These are phyloP conservation scores for Semnornis frantzii DNA, from an alignment of 2,113 vertebrate genomes.

Conservation along the genomic window DNA sequence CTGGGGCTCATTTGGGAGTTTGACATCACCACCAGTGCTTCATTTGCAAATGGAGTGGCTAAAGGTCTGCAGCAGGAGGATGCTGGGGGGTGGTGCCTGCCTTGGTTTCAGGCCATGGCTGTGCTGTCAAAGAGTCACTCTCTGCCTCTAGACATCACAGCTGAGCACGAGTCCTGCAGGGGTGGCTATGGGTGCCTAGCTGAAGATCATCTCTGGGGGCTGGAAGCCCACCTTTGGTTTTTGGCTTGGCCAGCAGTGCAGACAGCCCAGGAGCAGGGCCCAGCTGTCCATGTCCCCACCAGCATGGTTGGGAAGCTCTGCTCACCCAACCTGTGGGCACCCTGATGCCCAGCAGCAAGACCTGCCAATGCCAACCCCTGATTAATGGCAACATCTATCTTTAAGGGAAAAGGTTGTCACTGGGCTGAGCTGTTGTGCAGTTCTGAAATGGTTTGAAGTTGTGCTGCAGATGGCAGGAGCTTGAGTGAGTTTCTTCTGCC, in stretches of 20 bases:
- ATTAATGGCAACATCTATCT: conserved; percentile 29
- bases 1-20: background rate
- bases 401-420: background rate
- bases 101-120: background rate
- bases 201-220: no score
- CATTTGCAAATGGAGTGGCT: background rate
- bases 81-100: rapidly evolving
- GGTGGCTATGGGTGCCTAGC: background rate
- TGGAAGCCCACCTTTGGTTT: rapidly evolving
- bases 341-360: rapidly evolving
- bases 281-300: background rate
- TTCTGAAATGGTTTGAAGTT: background rate
- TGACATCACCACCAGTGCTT: background rate
- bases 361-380: background rate
- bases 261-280: rapidly evolving
- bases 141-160: rapidly evolving
- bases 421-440: background rate
- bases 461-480: background rate
- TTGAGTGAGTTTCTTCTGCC: background rate
- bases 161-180: background rate
- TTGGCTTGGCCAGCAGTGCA: background rate
- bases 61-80: background rate
- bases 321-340: background rate
- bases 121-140: background rate
- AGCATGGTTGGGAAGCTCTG: background rate